These are phyloP conservation scores for Aricia agestis DNA, from an alignment of 1,140 invertebrate genomes.

Conservation along the genomic window DNA sequence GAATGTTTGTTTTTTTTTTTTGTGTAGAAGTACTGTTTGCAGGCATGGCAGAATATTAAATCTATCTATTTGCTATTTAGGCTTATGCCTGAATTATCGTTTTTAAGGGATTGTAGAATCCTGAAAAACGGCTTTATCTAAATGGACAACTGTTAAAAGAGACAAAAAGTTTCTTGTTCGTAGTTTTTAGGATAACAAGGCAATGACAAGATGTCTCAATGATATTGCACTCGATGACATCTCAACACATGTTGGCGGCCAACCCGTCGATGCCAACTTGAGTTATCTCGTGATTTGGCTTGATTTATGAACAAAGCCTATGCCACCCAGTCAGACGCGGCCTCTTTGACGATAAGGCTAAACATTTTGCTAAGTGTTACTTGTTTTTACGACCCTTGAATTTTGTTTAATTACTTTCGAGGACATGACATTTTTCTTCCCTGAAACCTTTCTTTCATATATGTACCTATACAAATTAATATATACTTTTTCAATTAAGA, in stretches of 20 bases:
- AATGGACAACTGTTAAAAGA: not conserved
- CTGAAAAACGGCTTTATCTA: not conserved
- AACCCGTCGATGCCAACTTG: not conserved
- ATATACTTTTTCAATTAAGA: too few species aligned
- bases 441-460: too few species aligned
- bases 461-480: too few species aligned
- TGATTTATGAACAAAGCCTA: slow-evolving; percentile 38
- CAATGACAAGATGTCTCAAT: slow-evolving; percentile 18
- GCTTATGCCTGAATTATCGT: too few species aligned
- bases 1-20: too few species aligned
- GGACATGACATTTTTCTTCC: too few species aligned
- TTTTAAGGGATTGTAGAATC: too few species aligned
- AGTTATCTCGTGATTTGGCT: slow-evolving; percentile 23
- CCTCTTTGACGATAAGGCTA: slow-evolving; percentile 34
- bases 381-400: slow-evolving; percentile 32
- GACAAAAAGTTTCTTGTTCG: not conserved
- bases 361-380: slow-evolving; percentile 41
- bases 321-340: slow-evolving; percentile 38
- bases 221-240: slow-evolving; percentile 27
- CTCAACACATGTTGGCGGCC: slow-evolving; percentile 23
- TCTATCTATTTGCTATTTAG: too few species aligned
- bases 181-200: slow-evolving; percentile 18
- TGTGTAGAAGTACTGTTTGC: too few species aligned
- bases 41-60: too few species aligned
- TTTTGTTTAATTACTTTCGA: not conserved